phyloP scores from a whole-genome alignment of 2,113 vertebrate genomes.

The Danio rerio region GRCz12tu NC_133198.1:9556001-9556500 shows the following conservation, averaged over 20 bases:
- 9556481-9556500: conserved; percentile 90
- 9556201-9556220: conserved; percentile 98
- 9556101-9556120: conserved; percentile 60
- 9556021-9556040: conserved; percentile 92
- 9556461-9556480: conserved; percentile 92
- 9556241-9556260: conserved; percentile 98
- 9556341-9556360: conserved; percentile 76
- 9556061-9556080: conserved; percentile 84
- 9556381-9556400: conserved; percentile 95
- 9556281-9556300: conserved; percentile 85
- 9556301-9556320: conserved; percentile 63
- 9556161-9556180: conserved; percentile 93
- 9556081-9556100: conserved; percentile 51
- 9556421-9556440: conserved; percentile 93
- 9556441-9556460: conserved; percentile 98
- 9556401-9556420: conserved; percentile 97
- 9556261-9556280: conserved; percentile 95
- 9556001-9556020: conserved; percentile 94
- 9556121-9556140: conserved; percentile 36
- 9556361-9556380: conserved; percentile 95
- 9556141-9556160: conserved; percentile 75
- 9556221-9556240: conserved; percentile 90
- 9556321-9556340: conserved; percentile 60
- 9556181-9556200: conserved; percentile 92
- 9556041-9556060: conserved; percentile 87